Percentiles rank a stretch among this genome's conserved stretches.
Conservation (phyloP, 1,140 invertebrate genomes). For the Drosophila orosa region DNA sequence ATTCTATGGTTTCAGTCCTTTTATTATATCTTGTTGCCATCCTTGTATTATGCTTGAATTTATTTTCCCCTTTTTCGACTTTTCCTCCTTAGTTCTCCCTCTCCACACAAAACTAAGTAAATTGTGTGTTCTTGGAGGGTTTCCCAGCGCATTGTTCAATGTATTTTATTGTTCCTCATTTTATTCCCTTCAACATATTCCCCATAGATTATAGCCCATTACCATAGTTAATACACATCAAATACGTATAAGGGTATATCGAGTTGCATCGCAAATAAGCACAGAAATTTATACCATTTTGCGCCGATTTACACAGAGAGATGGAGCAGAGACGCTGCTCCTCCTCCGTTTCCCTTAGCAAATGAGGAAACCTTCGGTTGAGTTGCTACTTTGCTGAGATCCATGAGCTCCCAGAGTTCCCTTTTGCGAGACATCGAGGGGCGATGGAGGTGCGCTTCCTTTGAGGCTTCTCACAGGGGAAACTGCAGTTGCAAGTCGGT, state of each 20-base stretch:
- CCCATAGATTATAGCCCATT: not conserved
- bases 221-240: constrained; percentile 19
- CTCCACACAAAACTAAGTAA: not conserved
- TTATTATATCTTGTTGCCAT: not conserved
- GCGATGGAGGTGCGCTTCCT: constrained; percentile 30
- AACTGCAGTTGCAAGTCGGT: constrained; percentile 26
- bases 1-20: not conserved
- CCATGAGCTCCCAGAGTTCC: constrained; percentile 4
- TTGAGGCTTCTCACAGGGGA: constrained; percentile 17
- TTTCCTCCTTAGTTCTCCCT: not conserved
- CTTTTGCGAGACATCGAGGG: constrained; percentile 3
- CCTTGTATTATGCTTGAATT: not conserved
- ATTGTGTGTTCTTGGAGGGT: not conserved
- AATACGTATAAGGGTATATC: constrained; percentile 20
- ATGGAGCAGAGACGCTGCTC: not conserved
- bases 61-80: constrained; percentile 5
- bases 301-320: constrained; percentile 45
- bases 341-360: constrained; percentile 4
- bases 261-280: constrained; percentile 34
- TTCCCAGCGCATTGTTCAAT: constrained; percentile 8
- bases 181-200: constrained; percentile 1
- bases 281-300: constrained; percentile 47
- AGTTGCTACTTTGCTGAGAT: constrained; percentile 32
- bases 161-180: not conserved
- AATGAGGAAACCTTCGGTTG: constrained; percentile 40